Evolutionary conservation across 1,140 invertebrate genomes (phyloP), one percentile per base, ranked within the genome.

Genomic region (Calliphora vicina): DNA sequence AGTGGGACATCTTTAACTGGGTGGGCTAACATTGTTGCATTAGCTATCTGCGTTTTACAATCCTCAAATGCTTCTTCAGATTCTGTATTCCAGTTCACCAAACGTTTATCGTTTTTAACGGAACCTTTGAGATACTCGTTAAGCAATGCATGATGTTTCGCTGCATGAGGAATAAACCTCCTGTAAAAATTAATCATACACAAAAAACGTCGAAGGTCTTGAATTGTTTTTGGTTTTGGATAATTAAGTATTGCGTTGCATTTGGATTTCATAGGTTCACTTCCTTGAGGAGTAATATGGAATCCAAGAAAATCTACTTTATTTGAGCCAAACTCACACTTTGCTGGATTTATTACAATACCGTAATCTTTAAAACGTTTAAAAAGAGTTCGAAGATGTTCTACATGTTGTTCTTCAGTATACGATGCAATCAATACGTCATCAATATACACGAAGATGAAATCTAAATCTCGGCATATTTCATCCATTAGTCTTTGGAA

Each of bases 401-500:
- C 12, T 13, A 13, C 2, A 50, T 50, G 45, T 17, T 50, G 45
- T 50, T 50, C 45, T 50, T 50, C 83, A 87, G 5, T 71, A 76
- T 82, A 88, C 91, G 17, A 87, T 84, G 13, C 91, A 84, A 9
- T 86, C 90, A 35, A 35, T 35, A 35, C 29, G 29, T 35, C 15
- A 23, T 67, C 61, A 8, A 67, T 8, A 10, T 23, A 67, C 0
- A 8, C n/a, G 20, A 23, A 67, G 4, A 67, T 17, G n/a, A 23
- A 23, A 23, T 67, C 57, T 87, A 83, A 83, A 25, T 86, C 91
- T 80, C 86, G 9, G 5, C 92, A 85, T 1, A 92, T 86, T 9
- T 87, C 43, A 84, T 92, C 88, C 84, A 93, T 92, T n/a, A 91
- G 88, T 12, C 92, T 82, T 85, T 93, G 91, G 84, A 93, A 93